Percentiles rank a stretch among this genome's conserved stretches.
phyloP scores from a whole-genome alignment of 2,113 vertebrate species.

The Stigmatopora nigra region DNA sequence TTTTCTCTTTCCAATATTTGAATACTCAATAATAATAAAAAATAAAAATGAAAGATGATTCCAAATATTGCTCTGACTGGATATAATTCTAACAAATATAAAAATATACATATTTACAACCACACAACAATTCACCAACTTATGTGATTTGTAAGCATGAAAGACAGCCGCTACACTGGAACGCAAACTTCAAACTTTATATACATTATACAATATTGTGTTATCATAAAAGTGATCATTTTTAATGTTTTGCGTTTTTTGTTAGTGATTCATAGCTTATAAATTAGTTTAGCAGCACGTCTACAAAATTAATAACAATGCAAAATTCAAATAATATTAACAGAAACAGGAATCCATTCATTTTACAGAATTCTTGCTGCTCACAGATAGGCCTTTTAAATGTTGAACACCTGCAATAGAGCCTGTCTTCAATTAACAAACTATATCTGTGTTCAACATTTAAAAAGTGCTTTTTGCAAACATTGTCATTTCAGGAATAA shows the following conservation, averaged over 20 bases:
- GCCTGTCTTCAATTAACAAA: neutral
- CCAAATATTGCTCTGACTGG: conserved; percentile 9
- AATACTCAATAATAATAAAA: neutral
- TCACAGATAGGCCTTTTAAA: neutral
- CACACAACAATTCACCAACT: conserved; percentile 19
- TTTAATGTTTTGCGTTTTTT: neutral
- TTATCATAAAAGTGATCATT: neutral
- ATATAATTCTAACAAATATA: conserved; percentile 10
- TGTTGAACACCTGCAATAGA: neutral
- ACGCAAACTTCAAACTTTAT: too few relatives aligned
- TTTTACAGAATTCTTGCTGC: neutral
- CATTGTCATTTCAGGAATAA: conserved; percentile 9
- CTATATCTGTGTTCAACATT: conserved; percentile 17
- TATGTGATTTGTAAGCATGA: neutral
- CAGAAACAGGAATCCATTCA: neutral
- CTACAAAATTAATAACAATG: conserved; percentile 3
- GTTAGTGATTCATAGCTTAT: neutral
- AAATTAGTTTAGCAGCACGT: conserved; percentile 19
- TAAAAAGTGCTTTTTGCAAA: conserved; percentile 8
- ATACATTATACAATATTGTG: neutral
- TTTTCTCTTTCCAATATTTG: neutral
- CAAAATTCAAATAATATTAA: neutral
- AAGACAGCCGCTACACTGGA: neutral
- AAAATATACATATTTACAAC: conserved; percentile 37
- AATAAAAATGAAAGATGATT: neutral